Percentiles rank a stretch among this genome's conserved stretches.
Conservation (phyloP, 2,113 vertebrate species). For the Eurypyga helias region DNA sequence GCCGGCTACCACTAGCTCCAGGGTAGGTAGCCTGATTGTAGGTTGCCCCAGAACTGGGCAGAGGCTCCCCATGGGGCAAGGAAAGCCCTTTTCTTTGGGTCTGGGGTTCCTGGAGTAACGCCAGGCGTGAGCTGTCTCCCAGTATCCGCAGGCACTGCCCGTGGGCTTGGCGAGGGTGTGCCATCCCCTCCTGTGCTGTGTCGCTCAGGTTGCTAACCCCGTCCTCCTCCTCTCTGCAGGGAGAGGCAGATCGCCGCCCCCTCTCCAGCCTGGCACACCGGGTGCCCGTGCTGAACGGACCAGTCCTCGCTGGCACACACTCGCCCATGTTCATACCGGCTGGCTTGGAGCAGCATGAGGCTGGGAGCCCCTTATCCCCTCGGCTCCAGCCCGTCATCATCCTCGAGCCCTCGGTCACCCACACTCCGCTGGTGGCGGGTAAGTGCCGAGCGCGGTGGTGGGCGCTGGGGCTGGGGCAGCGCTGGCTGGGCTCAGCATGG, state of each 20-base stretch:
- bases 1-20: conserved; percentile 76
- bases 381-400: conserved; percentile 88
- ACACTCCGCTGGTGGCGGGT: conserved; percentile 84
- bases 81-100: neutral
- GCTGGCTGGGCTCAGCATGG: neutral
- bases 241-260: conserved; percentile 77
- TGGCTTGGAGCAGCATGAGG: conserved; percentile 82
- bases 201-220: neutral
- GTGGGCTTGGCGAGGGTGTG: rapidly evolving
- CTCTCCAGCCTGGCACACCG: conserved; percentile 76
- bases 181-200: rapidly evolving
- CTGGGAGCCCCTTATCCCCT: conserved; percentile 75
- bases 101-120: neutral
- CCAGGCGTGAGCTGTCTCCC: rapidly evolving
- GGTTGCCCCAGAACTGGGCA: neutral
- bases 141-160: neutral
- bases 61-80: neutral
- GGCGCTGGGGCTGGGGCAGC: neutral
- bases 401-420: conserved; percentile 87
- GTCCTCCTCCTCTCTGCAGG: conserved; percentile 66
- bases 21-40: conserved; percentile 76
- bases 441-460: neutral
- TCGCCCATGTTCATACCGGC: conserved; percentile 81
- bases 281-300: conserved; percentile 61
- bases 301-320: conserved; percentile 74